phyloP scores from a whole-genome alignment of 1,140 invertebrate species.

The Trigoniulus corallinus region DNA sequence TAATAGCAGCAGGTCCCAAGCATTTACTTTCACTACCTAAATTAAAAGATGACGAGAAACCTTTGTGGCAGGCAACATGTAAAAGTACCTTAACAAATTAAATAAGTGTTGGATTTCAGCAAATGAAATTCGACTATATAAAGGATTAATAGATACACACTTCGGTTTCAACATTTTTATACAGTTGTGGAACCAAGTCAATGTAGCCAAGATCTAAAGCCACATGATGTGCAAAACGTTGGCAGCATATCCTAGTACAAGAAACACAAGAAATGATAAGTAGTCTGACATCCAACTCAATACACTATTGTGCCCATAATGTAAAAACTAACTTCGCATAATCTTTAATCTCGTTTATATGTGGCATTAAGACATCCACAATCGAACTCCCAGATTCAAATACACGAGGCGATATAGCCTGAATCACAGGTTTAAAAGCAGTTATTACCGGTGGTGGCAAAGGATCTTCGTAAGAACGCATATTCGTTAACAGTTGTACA shows the following conservation, averaged over 20 bases:
- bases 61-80: constrained; percentile 23
- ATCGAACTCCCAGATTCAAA: constrained; percentile 17
- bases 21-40: constrained; percentile 29
- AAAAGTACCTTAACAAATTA: constrained; percentile 26
- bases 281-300: no score
- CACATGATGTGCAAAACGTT: constrained; percentile 42
- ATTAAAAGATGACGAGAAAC: constrained; percentile 25
- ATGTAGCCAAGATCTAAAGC: constrained; percentile 46
- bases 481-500: constrained; percentile 13
- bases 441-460: constrained; percentile 15
- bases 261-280: no score
- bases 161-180: constrained; percentile 38
- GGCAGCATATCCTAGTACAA: constrained; percentile 17
- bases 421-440: constrained; percentile 17
- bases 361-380: constrained; percentile 24
- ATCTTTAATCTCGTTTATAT: constrained; percentile 36
- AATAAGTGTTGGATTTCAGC: background rate
- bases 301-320: constrained; percentile 3
- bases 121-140: no score
- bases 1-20: constrained; percentile 42
- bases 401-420: constrained; percentile 16
- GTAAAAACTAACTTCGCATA: constrained; percentile 34
- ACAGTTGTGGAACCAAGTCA: constrained; percentile 45
- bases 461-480: constrained; percentile 25
- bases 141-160: constrained; percentile 35